Conservation (phyloP, 2,797 vertebrate species). For the Orestias chungarensis region DNA sequence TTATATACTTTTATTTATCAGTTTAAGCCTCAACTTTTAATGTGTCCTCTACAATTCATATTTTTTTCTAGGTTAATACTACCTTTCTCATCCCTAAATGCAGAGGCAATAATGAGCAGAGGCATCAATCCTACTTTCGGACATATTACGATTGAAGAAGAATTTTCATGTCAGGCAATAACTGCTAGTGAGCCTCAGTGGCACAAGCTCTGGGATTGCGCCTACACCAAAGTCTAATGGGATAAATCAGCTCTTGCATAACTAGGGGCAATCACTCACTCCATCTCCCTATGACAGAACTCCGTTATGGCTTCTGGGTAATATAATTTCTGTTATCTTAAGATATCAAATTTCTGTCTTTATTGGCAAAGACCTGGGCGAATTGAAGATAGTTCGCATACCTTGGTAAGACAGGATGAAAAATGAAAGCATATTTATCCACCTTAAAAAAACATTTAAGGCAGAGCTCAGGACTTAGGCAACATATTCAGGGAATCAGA, state of each 20-base stretch:
- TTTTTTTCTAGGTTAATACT: constrained; percentile 63
- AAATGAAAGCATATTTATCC: constrained; percentile 70
- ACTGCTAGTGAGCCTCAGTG: constrained; percentile 66
- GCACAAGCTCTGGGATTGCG: constrained; percentile 64
- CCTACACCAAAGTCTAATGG: constrained; percentile 79
- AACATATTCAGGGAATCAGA: constrained; percentile 43
- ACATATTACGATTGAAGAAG: constrained; percentile 77
- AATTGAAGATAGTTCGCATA: constrained; percentile 59
- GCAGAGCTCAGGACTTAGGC: constrained; percentile 36
- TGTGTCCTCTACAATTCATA: constrained; percentile 42
- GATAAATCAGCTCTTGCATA: constrained; percentile 82
- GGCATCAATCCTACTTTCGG: constrained; percentile 81
- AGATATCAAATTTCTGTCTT: constrained; percentile 83
- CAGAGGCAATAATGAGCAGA: constrained; percentile 76
- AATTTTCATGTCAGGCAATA: constrained; percentile 79
- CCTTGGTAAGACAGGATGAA: constrained; percentile 57
- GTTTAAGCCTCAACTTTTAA: constrained; percentile 43
- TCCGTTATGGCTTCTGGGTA: constrained; percentile 82
- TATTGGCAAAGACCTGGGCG: constrained; percentile 79
- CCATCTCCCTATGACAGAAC: constrained; percentile 81
- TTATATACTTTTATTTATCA: constrained; percentile 39
- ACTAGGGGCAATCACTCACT: constrained; percentile 82
- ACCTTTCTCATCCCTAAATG: constrained; percentile 77
- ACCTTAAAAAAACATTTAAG: constrained; percentile 37
- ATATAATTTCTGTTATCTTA: constrained; percentile 85